Evolutionary conservation across 2,888 invertebrate genomes (phyloP), one percentile per base, ranked within the genome.

Genomic region (Eilema depressum): DNA sequence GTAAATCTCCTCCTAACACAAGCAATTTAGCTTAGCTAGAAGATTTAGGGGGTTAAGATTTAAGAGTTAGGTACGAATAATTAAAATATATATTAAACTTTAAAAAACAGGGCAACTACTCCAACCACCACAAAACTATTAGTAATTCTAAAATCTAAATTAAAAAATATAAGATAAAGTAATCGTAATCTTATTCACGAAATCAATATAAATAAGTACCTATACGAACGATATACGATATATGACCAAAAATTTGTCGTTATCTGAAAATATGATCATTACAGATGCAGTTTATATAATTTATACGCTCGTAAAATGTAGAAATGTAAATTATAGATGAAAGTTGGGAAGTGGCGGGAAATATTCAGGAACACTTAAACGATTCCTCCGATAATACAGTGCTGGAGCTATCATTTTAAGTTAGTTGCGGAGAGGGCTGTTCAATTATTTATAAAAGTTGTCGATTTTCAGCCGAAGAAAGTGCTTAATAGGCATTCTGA

Each of bases 381-480:
- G 75, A 72, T 77, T 68, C 74, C 71, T 75, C 61, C 70, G 76
- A 76, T 83, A 79, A 81, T 81, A 79, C 79, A 81, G 83, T 83
- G 75, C 73, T 56, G 60, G 69, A 81, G 79, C 76, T 83, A 79
- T 79, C 78, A 79, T 78, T 77, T 75, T 37, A 79, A 84, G 78
- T 75, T 75, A 74, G 77, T 71, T 78, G 78, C 66, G 76, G 80
- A 83, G 80, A 82, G 81, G 71, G 75, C 83, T 82, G 79, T 82
- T 86, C 82, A 84, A 86, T 85, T 83, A 87, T 87, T 86, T 87
- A 86, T 85, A 75, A 71, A 78, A 75, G 71, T 76, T 78, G 76
- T 79, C 78, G 76, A 67, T 79, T 77, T 63, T 78, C 78, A 76
- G 66, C 67, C 68, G 74, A 59, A 65, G 66, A 76, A 77, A 76